Conservation (phyloP, 2,888 invertebrate genomes). For the Craniophora ligustri region DNA sequence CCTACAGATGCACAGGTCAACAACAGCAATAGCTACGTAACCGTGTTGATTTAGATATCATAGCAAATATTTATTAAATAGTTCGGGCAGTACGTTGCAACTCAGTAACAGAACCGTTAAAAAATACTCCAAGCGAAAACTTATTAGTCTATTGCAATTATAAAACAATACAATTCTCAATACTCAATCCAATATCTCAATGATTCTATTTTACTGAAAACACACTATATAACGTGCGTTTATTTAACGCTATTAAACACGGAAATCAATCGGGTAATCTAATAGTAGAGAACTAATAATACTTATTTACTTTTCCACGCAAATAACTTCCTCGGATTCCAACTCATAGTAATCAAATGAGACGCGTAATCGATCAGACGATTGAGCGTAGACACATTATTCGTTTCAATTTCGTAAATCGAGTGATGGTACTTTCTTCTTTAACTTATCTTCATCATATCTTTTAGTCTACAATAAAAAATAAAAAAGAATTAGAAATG, state of each 20-base stretch:
- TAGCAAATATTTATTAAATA: too few species aligned
- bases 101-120: too few species aligned
- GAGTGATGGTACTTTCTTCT: constrained; percentile 55
- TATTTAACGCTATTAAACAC: constrained; percentile 15
- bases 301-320: constrained; percentile 39
- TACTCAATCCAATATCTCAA: too few species aligned
- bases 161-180: too few species aligned
- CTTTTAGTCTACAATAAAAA: constrained; percentile 22
- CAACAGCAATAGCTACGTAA: too few species aligned
- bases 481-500: too few species aligned
- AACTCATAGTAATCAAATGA: constrained; percentile 43
- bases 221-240: background rate
- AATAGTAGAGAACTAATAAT: constrained; percentile 29
- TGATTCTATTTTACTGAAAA: too few species aligned
- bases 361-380: constrained; percentile 38
- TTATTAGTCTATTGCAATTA: too few species aligned
- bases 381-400: constrained; percentile 15
- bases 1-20: too few species aligned
- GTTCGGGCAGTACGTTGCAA: too few species aligned
- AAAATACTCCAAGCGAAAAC: too few species aligned
- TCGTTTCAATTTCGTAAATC: constrained; percentile 48
- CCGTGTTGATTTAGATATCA: too few species aligned
- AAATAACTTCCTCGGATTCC: constrained; percentile 49
- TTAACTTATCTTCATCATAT: constrained; percentile 1
- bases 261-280: constrained; percentile 33